Evolutionary conservation across 2,797 vertebrate species (phyloP), one percentile per base, ranked within the genome.

Genomic region (Crenuchus spilurus): DNA sequence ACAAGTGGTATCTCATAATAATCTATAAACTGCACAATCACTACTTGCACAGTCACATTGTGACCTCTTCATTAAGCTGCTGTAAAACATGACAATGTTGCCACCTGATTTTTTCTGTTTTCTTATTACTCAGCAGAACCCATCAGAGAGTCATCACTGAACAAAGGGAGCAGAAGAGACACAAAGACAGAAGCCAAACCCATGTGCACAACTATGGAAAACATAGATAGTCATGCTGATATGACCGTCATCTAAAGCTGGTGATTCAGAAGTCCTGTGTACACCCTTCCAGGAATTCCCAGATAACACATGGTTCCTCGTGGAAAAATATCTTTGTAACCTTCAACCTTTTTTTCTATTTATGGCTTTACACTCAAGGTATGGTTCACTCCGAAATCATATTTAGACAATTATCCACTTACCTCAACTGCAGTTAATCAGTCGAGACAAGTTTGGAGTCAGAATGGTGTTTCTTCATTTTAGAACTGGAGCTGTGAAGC

Each of bases 281-380:
- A 24, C 58, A 60, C n/a, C n/a, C n/a, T 52, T 52, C 49, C 49
- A 4, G 22, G 22, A 52, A n/a, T n/a, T n/a, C n/a, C n/a, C n/a
- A 52, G 49, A 52, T 52, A 2, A 10, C n/a, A 0, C 8, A 10
- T 11, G 20, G 5, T 7, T 49, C 28, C 5, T 8, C 5, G 2
- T 30, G 51, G 51, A 14, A 30, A 7, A 30, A 30, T 4, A 51
- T 16, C 51, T 31, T 30, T 16, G 14, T 7, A 31, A 30, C 3
- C 13, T 6, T 30, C 5, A 54, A 1, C 24, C 14, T 6, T 28
- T 16, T 28, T 28, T 16, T 28, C 2, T 5, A 49, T 52, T 31
- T 24, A 10, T 49, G 46, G 6, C 6, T 52, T 28, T 13, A 3
- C 1, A 14, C 4, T 28, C n/a, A n/a, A n/a, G n/a, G n/a, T n/a